Evolutionary conservation across 2,888 invertebrate species (phyloP), one percentile per base, ranked within the genome.

Genomic region (Boloria selene): DNA sequence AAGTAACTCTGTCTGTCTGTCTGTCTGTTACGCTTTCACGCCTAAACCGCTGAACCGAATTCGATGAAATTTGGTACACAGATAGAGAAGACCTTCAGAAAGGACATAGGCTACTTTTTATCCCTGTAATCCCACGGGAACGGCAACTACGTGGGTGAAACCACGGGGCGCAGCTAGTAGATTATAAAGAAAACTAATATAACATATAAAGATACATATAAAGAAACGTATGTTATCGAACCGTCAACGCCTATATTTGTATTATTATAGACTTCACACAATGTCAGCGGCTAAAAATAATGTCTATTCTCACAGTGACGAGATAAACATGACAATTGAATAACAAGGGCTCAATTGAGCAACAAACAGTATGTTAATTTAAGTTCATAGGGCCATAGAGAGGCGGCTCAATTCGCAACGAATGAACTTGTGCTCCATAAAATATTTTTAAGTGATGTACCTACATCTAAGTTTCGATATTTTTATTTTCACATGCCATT

Each of bases 351-450:
- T 18, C 73, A 73, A 73, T 72, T 72, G 71, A 71, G 61, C 68
- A 70, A 63, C 22, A 22, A n/a, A 22, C 75, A 73, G 70, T 72
- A 72, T 66, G 70, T 70, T 75, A 66, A 69, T 70, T 69, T 63
- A 61, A 45, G 61, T 67, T 60, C 61, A 67, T 55, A 69, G 66
- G 67, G 65, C 67, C 56, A 54, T 47, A 53, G 54, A 62, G 62
- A 47, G 54, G 18, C 45, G 44, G 16, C 31, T 17, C 54, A 44
- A 54, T 49, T 49, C 42, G 68, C 55, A 44, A 45, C 14, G 7
- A n/a, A 58, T 58, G 50, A 38, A 51, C 38, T 59, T 55, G 55
- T 31, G 51, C 65, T 66, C 68, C 64, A 70, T 66, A 66, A 68
- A 68, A 61, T 58, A 65, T 59, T 50, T 16, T 38, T 6, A 18